Evolutionary conservation across 1,140 invertebrate species (phyloP), one percentile per base, ranked within the genome.

Genomic region (Penaeus vannamei): DNA sequence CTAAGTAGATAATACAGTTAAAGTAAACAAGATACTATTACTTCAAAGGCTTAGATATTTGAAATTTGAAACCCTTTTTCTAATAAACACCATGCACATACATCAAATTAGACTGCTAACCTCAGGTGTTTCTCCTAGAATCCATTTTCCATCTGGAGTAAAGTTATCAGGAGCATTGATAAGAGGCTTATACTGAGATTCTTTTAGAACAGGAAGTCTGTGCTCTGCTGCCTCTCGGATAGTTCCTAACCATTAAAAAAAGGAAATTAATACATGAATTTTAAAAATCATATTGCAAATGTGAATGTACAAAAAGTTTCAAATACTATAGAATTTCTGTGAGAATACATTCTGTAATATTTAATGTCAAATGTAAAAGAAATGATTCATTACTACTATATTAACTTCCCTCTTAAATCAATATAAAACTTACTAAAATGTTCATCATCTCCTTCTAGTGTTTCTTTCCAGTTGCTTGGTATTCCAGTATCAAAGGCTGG

Each of bases 111-210:
- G 7, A 53, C 14, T 0, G 8, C 91, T 77, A 90, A 91, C 91
- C 92, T 93, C 90, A 26, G 91, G 90, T 66, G 90, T 89, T 77
- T 92, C 91, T 53, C 91, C 92, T 19, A 87, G 72, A 60, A 95
- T 93, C 92, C 93, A 93, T 90, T 93, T 93, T 79, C 94, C 94
- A 92, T 95, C 95, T 7, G 97, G 98, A 53, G 98, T 98, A 94
- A 99, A 99, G 62, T 97, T 97, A 94, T 99, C 98, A 1, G 98
- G 96, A 17, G 96, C 96, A 93, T 98, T 98, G 91, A 96, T 96
- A 22, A 99, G 93, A 91, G 95, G 95, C 91, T 98, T 95, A 69
- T 97, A 93, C 20, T 95, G 93, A 46, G 96, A 95, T 83, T 95
- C 93, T 60, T 94, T 95, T 17, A 98, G 98, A 87, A 99, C 95